Evolutionary conservation across 2,888 invertebrate species (phyloP), one percentile per base, ranked within the genome.

Genomic region (Dicyrtomina minuta): DNA sequence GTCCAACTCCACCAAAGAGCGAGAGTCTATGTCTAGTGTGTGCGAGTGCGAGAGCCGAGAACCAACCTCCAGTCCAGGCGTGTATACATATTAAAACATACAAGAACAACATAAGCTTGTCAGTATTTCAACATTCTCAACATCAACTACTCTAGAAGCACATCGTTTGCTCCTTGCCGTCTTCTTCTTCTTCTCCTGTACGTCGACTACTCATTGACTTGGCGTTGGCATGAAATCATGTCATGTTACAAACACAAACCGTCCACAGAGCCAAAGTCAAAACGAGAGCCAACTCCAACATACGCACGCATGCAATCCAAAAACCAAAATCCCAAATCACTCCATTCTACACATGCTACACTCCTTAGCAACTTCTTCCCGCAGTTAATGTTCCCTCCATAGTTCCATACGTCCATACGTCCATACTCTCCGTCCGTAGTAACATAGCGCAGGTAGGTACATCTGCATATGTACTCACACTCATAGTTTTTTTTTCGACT

Each of bases 151-250:
- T n/a, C 17, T 17, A 17, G 15, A 46, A 15, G 12, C 55, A 6
- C 24, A 17, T 53, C 55, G 55, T 55, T 55, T 26, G 55, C 26
- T 46, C 26, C 26, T 55, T 55, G 55, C 55, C 58, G 51, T 27
- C 24, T 22, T 24, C 55, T 22, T 55, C 55, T 55, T 26, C 55
- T 55, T 55, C 33, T 33, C 8, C 33, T 33, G n/a, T n/a, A n/a
- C n/a, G n/a, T 39, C 56, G 49, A 13, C 62, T 26, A 46, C 61
- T 61, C 61, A 61, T 62, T 62, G 62, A 62, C 64, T 64, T 33
- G 33, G 51, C 64, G 39, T n/a, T 62, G 49, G 51, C 64, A 51
- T 64, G 64, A 64, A 64, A 64, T 51, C 64, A 64, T 64, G 64
- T 62, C 62, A 62, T 61, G 61, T 61, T 61, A 20, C 46, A 61